Percentiles rank a stretch among this genome's conserved stretches.
phyloP scores from a whole-genome alignment of 2,888 invertebrate species.

The Eretmocerus hayati region DNA sequence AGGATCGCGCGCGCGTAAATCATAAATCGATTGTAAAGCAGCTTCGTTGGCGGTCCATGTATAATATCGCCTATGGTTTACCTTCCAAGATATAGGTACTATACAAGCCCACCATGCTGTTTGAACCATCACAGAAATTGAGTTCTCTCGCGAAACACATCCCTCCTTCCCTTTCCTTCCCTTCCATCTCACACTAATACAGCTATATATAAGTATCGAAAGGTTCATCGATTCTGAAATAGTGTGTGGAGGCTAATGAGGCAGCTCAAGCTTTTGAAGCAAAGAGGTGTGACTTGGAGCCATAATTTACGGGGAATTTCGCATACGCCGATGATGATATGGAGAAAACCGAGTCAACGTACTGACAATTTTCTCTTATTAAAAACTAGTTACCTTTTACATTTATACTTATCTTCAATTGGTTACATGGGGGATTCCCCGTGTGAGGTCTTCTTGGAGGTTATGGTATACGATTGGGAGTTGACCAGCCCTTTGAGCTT shows the following conservation, averaged over 20 bases:
- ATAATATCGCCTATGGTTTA: no score
- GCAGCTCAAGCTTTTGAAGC: constrained; percentile 14
- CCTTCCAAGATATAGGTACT: no score
- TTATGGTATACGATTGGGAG: no score
- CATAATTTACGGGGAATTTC: constrained; percentile 29
- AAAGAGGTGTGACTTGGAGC: constrained; percentile 29
- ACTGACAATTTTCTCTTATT: constrained; percentile 30
- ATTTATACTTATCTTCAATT: no score
- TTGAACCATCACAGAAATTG: background rate
- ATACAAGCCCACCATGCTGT: no score
- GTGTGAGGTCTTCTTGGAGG: constrained; percentile 20
- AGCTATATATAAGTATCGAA: no score
- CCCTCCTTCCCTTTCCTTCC: background rate
- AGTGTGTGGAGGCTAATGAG: constrained; percentile 22
- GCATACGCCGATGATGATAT: background rate
- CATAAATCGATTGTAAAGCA: constrained; percentile 19
- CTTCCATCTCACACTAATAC: background rate
- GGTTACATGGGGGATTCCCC: constrained; percentile 10
- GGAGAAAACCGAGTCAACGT: constrained; percentile 4
- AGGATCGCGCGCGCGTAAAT: constrained; percentile 13
- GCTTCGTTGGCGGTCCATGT: constrained; percentile 21
- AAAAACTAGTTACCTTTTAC: constrained; percentile 30
- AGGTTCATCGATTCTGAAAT: constrained; percentile 12
- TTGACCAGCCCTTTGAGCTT: no score
- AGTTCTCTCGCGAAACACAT: background rate